Base-by-base conservation (phyloP, 1,140 invertebrate genomes). In the Drosophila parabipectinata region DNA sequence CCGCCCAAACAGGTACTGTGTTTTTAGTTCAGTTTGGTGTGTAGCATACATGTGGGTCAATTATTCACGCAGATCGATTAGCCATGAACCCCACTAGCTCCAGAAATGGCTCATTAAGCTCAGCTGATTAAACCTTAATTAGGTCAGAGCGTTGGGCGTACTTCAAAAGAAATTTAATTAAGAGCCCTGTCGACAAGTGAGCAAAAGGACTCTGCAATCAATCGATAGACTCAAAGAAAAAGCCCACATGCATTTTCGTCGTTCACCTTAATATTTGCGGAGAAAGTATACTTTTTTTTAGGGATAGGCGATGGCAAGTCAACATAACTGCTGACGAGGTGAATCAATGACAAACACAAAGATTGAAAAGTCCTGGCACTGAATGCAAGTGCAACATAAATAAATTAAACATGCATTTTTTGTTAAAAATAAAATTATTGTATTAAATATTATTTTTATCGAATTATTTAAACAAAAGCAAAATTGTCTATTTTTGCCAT, bases 1-100 rank as follows among this genome's bases (percentile, higher is more conserved):
- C 53, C 62, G 59, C 15, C 24, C 39, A 21, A 14, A 3, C 48
- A 66, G 64, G 62, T 68, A 28, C 21, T 57, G 51, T 39, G 21
- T 7, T 62, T 41, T 14, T 14, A 14, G n/a, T 39, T 26, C 37
- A 60, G 28, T 39, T 59, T 58, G 54, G 62, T 69, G 48, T 58
- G 52, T 50, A 51, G 32, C 32, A 34, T 10, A 12, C 61, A 21
- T 64, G 12, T 55, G 39, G n/a, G 48, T 47, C 62, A 80, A 84
- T 84, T 71, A 85, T 85, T 87, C 82, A 78, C 68, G 82, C 74
- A 81, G 78, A 72, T 88, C 82, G 82, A 87, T 87, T 87, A 76
- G 72, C 60, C 57, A 47, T 44, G 53, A 80, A 30, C 81, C 73
- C 39, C 26, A 28, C 1, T 28, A 28, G 26, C 26, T n/a, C 73